Conservation (phyloP, 2,888 invertebrate genomes). For the Uropetala carovei region DNA sequence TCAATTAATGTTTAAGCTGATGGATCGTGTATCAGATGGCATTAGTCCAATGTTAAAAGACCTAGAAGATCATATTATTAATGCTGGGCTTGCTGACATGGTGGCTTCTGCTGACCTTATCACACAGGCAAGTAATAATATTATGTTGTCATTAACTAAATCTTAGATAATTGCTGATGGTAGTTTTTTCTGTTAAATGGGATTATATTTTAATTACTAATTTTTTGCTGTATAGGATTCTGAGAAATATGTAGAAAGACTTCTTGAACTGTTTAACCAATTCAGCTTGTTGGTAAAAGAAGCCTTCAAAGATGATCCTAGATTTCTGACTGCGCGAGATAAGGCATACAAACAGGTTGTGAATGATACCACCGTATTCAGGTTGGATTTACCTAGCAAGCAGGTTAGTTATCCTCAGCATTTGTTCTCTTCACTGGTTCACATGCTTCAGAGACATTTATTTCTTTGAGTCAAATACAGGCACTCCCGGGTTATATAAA, state of each 20-base stretch:
- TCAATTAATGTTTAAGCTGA: conserved; percentile 82
- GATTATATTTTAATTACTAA: neutral
- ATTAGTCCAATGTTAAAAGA: conserved; percentile 94
- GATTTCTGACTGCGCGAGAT: conserved; percentile 97
- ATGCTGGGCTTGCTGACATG: conserved; percentile 97
- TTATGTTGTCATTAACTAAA: neutral
- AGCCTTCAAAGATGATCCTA: conserved; percentile 97
- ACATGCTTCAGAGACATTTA: no score
- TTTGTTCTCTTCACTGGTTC: neutral
- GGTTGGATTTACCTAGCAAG: conserved; percentile 78
- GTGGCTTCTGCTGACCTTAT: conserved; percentile 96
- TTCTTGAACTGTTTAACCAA: conserved; percentile 93
- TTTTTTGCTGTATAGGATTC: conserved; percentile 82
- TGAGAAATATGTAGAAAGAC: conserved; percentile 97
- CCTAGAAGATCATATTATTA: conserved; percentile 94
- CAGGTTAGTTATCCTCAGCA: conserved; percentile 73
- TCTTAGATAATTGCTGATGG: neutral
- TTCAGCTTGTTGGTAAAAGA: conserved; percentile 95
- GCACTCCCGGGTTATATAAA: no score
- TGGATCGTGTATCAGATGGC: conserved; percentile 93
- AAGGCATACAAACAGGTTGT: conserved; percentile 98
- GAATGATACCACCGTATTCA: conserved; percentile 95
- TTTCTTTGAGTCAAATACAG: no score
- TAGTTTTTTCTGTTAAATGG: neutral
- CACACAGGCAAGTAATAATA: conserved; percentile 79